Evolutionary conservation across 2,797 vertebrate species (phyloP), one percentile per base, ranked within the genome.

Genomic region (Pantherophis alleghaniensis): DNA sequence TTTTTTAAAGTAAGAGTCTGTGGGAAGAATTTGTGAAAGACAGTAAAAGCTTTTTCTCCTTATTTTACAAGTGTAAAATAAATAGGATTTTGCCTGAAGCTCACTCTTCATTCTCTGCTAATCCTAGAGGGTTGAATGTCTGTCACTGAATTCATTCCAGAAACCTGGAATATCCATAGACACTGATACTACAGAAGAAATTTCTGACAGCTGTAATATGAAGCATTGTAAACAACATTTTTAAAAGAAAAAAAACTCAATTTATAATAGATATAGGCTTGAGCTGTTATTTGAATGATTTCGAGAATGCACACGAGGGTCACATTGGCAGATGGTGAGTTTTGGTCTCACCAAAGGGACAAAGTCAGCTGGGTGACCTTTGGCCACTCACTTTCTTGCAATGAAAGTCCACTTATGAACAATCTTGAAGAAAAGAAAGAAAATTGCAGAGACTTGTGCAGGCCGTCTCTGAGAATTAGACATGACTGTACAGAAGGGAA

Each of bases 81-180:
- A 69, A 69, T 74, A 91, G 11, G 51, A 88, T 90, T 63, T 22
- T 53, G 12, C 74, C 51, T 86, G 53, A 51, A 51, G 18, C 32
- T 32, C 10, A 69, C 26, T 74, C 10, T 88, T 88, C 16, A 32
- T 92, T 0, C 79, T 88, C 90, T 86, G 55, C 37, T 83, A 47
- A 83, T 91, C 69, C 86, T 86, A n/a, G 87, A 37, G 92, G 26
- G 56, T 63, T 91, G 53, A 74, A 11, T 90, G 74, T 74, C 37
- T 90, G 93, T 61, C 90, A 22, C 88, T 60, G 66, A 92, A 42
- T 91, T 53, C 14, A 20, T 93, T 93, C 63, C 79, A 79, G 42
- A 90, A 91, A 92, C 7, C 61, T 92, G 59, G 83, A 91, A 57
- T 87, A 92, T 51, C 87, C 74, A 89, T 11, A 16, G 59, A 61